Evolutionary conservation across 2,888 invertebrate genomes (phyloP), one percentile per base, ranked within the genome.

Genomic region (Eupelmus urozonus): DNA sequence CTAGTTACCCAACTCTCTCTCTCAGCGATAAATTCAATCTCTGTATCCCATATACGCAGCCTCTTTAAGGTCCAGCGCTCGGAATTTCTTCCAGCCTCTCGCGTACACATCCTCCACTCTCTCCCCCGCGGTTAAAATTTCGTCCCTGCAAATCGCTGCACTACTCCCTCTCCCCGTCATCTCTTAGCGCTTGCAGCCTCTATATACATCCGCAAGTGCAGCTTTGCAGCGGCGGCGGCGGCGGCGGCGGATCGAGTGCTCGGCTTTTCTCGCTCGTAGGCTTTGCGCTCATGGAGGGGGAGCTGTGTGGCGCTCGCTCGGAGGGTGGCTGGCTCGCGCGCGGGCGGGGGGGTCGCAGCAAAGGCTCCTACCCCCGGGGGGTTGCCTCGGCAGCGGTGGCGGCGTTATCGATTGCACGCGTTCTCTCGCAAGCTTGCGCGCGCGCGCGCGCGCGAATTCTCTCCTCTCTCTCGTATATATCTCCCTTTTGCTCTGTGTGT

Each of bases 401-500:
- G n/a, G n/a, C n/a, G n/a, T 55, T 67, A 66, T 55, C 53, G 59
- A 71, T 45, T 25, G 53, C 60, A 57, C 57, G 34, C n/a, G n/a
- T n/a, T n/a, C n/a, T n/a, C n/a, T n/a, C 13, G 49, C 13, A n/a
- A 16, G 11, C n/a, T 13, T 4, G 40, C 23, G 25, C 42, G 16
- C 55, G 53, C n/a, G 34, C 34, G 9, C 57, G 11, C 53, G 53
- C 53, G 53, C 53, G 53, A 20, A 20, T 53, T 20, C 53, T 20
- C 11, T 18, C 49, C 11, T 20, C 53, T 18, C 59, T 57, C 18
- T 59, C 42, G 16, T 34, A 20, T 51, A 34, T 27, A 42, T 34
- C 69, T 29, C 62, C 27, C 55, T 72, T 74, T 66, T 66, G 20
- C 34, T 77, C 57, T 23, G 18, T 71, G 34, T 34, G 34, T 34